phyloP scores from a whole-genome alignment of 1,140 invertebrate species.

The Daktulosphaira vitifoliae region DNA sequence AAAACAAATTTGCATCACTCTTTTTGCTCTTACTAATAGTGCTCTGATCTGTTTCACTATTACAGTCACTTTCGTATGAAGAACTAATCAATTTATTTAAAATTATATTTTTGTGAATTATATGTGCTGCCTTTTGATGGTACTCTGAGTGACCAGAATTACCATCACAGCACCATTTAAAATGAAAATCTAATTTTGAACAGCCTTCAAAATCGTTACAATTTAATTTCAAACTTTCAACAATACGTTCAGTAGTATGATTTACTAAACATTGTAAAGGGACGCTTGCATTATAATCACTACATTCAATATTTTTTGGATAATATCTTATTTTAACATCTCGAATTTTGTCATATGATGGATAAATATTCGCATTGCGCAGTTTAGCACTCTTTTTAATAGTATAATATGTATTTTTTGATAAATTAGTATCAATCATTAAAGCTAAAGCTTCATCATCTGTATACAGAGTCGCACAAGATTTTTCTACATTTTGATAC shows the following conservation, averaged over 20 bases:
- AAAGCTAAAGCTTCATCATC: not conserved
- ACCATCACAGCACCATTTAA: not conserved
- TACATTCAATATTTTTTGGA: not conserved
- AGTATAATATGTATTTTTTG: constrained; percentile 3
- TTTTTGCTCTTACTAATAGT: too few relatives aligned
- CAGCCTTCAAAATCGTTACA: too few relatives aligned
- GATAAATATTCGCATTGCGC: not conserved
- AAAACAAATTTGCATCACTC: too few relatives aligned
- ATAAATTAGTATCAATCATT: not conserved
- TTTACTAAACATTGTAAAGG: not conserved
- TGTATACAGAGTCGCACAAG: not conserved
- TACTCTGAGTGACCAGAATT: constrained; percentile 2
- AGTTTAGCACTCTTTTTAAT: not conserved
- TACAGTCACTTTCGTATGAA: too few relatives aligned
- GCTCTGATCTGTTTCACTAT: too few relatives aligned
- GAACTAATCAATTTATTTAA: too few relatives aligned
- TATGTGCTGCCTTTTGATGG: not conserved
- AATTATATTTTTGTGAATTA: too few relatives aligned
- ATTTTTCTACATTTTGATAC: not conserved
- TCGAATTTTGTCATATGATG: not conserved
- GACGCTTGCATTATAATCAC: not conserved
- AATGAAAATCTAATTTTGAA: not conserved
- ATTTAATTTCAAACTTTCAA: too few relatives aligned
- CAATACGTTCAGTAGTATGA: not conserved
- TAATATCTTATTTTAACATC: not conserved